Evolutionary conservation across 2,888 invertebrate genomes (phyloP).

Genomic region (Tinea pellionella): DNA sequence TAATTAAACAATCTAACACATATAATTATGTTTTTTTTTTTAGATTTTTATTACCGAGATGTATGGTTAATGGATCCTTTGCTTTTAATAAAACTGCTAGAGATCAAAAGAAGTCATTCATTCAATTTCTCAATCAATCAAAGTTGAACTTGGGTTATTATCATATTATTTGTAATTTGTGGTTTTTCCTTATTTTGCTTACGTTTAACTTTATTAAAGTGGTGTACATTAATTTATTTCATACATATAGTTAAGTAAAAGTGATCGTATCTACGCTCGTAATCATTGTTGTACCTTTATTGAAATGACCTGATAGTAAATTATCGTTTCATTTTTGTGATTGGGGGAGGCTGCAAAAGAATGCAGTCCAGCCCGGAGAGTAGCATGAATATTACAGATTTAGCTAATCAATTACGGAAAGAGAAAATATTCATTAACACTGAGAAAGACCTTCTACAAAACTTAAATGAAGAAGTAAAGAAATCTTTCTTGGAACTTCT

Average conservation of each 20-base stretch:
- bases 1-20: too few relatives aligned
- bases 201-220: background rate
- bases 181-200: background rate
- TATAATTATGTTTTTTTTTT: too few relatives aligned
- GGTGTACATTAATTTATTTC: background rate
- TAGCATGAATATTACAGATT: slow-evolving; percentile 60
- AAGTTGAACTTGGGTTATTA: background rate
- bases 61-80: too few relatives aligned
- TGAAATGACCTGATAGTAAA: slow-evolving; percentile 35
- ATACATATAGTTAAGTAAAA: background rate
- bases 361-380: slow-evolving; percentile 62
- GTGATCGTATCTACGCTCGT: background rate
- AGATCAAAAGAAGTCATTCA: background rate
- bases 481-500: slow-evolving; percentile 65
- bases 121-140: background rate
- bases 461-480: slow-evolving; percentile 78
- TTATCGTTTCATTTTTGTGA: slow-evolving; percentile 16
- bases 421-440: slow-evolving; percentile 89
- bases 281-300: slow-evolving; percentile 23
- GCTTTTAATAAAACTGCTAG: too few relatives aligned
- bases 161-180: background rate
- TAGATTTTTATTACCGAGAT: too few relatives aligned
- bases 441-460: slow-evolving; percentile 84
- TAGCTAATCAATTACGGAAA: slow-evolving; percentile 75
- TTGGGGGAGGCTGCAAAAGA: slow-evolving; percentile 23